Conservation (phyloP, 2,888 invertebrate species). For the Platycheirus rosarum region DNA sequence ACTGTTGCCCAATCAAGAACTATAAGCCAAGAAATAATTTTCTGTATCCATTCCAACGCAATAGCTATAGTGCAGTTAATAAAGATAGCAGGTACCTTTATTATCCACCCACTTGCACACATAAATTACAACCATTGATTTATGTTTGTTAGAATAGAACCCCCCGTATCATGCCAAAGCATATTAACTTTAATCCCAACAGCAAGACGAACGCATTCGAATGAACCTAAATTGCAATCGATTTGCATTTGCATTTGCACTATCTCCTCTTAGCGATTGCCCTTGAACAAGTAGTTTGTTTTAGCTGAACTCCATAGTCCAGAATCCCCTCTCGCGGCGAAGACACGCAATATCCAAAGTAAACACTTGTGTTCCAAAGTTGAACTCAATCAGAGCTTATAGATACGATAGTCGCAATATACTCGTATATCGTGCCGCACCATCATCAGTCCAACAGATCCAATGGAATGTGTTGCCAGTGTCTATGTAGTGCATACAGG, state of each 20-base stretch:
- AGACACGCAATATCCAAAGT: slow-evolving; percentile 52
- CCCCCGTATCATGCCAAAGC: slow-evolving; percentile 1
- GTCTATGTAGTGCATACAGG: slow-evolving; percentile 30
- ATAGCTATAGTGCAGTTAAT: neutral
- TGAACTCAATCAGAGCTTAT: slow-evolving; percentile 56
- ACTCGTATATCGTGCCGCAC: slow-evolving; percentile 5
- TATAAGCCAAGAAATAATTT: too few relatives aligned
- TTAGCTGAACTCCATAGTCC: slow-evolving; percentile 19
- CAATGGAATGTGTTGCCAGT: slow-evolving; percentile 62
- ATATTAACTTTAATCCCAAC: slow-evolving; percentile 2
- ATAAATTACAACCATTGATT: slow-evolving; percentile 15
- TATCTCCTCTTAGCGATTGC: slow-evolving; percentile 55
- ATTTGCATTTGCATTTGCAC: slow-evolving; percentile 64
- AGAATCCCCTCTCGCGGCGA: neutral
- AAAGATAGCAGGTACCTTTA: slow-evolving; percentile 14
- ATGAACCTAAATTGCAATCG: slow-evolving; percentile 40
- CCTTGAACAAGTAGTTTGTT: slow-evolving; percentile 69
- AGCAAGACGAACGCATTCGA: slow-evolving; percentile 27
- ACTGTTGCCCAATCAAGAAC: too few relatives aligned
- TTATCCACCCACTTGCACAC: slow-evolving; percentile 23
- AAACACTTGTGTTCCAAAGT: slow-evolving; percentile 54
- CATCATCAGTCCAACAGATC: slow-evolving; percentile 12
- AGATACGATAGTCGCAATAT: slow-evolving; percentile 41
- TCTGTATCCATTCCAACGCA: too few relatives aligned
- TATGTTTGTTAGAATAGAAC: neutral